Evolutionary conservation across 2,113 vertebrate genomes (phyloP), one percentile per base, ranked within the genome.

Genomic region (Melanocharis versteri): DNA sequence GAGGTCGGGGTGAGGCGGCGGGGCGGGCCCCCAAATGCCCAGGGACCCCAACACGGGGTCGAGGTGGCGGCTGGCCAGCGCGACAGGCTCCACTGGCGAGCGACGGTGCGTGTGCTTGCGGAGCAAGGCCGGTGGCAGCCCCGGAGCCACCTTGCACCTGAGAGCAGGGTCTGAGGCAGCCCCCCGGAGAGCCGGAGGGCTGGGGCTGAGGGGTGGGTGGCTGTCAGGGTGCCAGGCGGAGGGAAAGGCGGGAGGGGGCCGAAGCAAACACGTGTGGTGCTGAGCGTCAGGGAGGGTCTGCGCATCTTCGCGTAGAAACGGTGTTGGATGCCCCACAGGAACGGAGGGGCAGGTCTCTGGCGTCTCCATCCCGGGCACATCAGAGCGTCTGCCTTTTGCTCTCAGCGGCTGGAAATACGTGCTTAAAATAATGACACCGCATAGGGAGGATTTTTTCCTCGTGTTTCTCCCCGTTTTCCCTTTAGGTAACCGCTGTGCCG

Each of bases 291-390:
- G 40, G 31, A 22, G 21, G 33, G 24, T 33, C 53, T 6, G 71
- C 15, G n/a, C n/a, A 7, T n/a, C 9, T 42, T 60, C 3, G 6
- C 10, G 0, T 1, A 9, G 37, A 50, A 17, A 7, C 7, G 6
- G 57, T 56, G 21, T 39, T 37, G 11, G 85, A 17, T 31, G 39
- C 57, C 62, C 64, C 57, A 7, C 28, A 13, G 51, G 26, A 71
- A 12, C 13, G 1, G 39, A 66, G 86, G 66, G 45, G 7, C 57
- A 24, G 42, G 15, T 40, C 33, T 7, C 7, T 2, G 33, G 26
- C 12, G 3, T 24, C 42, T 66, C 23, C 39, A 11, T n/a, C 8
- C 39, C 35, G 5, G 54, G 42, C 40, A 13, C 48, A 19, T 31
- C 68, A 39, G 16, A 26, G 54, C 5, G 3, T 4, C 82, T 51